Evolutionary conservation across 2,888 invertebrate genomes (phyloP).

Genomic region (Drosophila putrida): DNA sequence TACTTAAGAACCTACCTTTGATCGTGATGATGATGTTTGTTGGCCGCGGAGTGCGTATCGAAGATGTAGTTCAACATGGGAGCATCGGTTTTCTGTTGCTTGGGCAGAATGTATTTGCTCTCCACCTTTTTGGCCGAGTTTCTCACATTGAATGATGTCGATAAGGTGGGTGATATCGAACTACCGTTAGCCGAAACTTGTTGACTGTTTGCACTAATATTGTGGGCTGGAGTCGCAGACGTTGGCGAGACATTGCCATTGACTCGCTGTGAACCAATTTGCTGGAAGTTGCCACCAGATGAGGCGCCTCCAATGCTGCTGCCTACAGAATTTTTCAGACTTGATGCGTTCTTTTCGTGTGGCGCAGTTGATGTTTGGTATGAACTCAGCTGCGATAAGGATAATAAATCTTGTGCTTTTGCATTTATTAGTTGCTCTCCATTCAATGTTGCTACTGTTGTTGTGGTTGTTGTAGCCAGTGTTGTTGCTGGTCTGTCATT

Average conservation of each 20-base stretch:
- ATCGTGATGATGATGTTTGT: constrained; percentile 90
- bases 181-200: constrained; percentile 36
- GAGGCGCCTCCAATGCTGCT: constrained; percentile 27
- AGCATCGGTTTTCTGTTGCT: constrained; percentile 88
- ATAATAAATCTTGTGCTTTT: constrained; percentile 73
- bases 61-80: constrained; percentile 91
- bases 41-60: constrained; percentile 89
- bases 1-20: constrained; percentile 86
- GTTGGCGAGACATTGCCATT: constrained; percentile 56
- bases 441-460: constrained; percentile 34
- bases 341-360: constrained; percentile 51
- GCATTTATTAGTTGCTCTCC: constrained; percentile 53
- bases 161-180: constrained; percentile 29
- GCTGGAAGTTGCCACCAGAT: constrained; percentile 64
- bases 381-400: constrained; percentile 76
- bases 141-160: constrained; percentile 50
- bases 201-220: constrained; percentile 34
- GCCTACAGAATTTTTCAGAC: constrained; percentile 53
- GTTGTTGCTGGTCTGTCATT: constrained; percentile 30
- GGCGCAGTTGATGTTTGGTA: constrained; percentile 53
- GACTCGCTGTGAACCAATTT: constrained; percentile 78
- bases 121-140: constrained; percentile 76
- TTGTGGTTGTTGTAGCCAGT: constrained; percentile 34
- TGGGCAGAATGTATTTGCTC: constrained; percentile 84
- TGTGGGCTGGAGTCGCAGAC: constrained; percentile 13